Base-by-base conservation (phyloP, 1,140 invertebrate species). In the Charaxes varanes region DNA sequence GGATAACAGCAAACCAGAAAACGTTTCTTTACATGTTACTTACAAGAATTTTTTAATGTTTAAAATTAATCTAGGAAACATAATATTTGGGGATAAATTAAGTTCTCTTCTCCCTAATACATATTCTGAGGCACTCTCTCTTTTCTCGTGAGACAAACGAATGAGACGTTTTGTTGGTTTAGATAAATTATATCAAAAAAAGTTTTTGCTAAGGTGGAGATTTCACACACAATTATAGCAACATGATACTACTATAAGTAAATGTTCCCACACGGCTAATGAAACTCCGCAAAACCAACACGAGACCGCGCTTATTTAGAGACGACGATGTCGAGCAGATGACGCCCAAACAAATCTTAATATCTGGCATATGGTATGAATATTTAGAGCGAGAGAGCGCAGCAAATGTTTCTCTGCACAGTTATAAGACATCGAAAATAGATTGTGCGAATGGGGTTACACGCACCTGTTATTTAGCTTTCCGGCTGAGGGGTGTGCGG, bases 401-500 rank as follows among this genome's bases (percentile, higher is more conserved):
- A 66, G 62, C 59, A 55, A 66, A 53, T 58, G 72, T 62, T 70
- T 62, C 68, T 65, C 61, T 59, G 62, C 64, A 70, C 70, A 63
- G 67, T 64, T 79, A 76, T 76, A 77, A 78, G 72, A 79, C 68
- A 81, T 78, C 76, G 65, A 78, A 79, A 83, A 83, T 83, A 83
- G 79, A 81, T 78, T 79, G 62, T 79, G 73, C 79, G 72, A 83
- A 83, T 65, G 74, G 74, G 79, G 79, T 79, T 83, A 83, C 65
- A 71, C 79, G 70, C 79, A 83, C 79, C 79, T 83, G 79, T 81
- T 82, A 77, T 79, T 78, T 78, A 66, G 71, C 73, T 79, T 79
- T 63, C 56, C 57, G 59, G 60, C 56, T 55, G 63, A 48, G 63
- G 59, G 48, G 61, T 56, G 53, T 36, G 61, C 41, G 56, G 56